phyloP scores from a whole-genome alignment of 2,888 invertebrate species.

The Zootermopsis nevadensis region DNA sequence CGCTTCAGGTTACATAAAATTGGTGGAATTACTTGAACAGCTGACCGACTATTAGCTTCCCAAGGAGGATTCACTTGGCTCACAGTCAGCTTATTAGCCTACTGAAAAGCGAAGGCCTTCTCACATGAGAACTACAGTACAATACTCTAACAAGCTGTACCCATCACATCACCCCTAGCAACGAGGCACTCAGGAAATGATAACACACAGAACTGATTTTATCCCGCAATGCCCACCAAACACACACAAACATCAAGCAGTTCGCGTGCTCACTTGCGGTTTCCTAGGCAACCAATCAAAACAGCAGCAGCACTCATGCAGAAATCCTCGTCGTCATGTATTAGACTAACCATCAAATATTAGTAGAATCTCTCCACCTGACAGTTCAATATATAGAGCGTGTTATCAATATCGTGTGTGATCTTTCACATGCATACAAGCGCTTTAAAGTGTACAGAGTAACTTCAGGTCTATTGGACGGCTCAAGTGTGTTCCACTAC shows the following conservation, averaged over 20 bases:
- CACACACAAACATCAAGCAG: neutral
- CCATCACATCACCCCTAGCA: constrained; percentile 28
- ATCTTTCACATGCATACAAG: constrained; percentile 25
- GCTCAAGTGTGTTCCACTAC: neutral
- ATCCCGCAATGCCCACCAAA: constrained; percentile 27
- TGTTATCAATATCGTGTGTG: constrained; percentile 14
- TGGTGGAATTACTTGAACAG: too few species aligned
- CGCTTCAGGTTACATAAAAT: too few species aligned
- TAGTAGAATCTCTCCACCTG: neutral
- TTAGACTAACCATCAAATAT: constrained; percentile 26
- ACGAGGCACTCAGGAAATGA: constrained; percentile 38
- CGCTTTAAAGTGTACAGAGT: neutral
- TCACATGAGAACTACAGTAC: constrained; percentile 8
- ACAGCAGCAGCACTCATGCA: constrained; percentile 29
- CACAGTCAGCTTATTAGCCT: too few species aligned
- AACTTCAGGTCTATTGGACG: neutral
- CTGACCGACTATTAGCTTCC: too few species aligned
- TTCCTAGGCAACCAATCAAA: constrained; percentile 36
- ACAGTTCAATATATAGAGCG: constrained; percentile 7
- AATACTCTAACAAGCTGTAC: neutral
- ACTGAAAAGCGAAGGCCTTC: neutral
- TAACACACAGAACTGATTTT: constrained; percentile 38
- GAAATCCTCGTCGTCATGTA: constrained; percentile 17
- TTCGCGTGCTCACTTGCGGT: constrained; percentile 26
- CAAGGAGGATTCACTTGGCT: too few species aligned